Percentiles rank a stretch among this genome's conserved stretches.
Evolutionary conservation across 2,113 vertebrate genomes (phyloP).

Genomic region (Clarias batrachus): DNA sequence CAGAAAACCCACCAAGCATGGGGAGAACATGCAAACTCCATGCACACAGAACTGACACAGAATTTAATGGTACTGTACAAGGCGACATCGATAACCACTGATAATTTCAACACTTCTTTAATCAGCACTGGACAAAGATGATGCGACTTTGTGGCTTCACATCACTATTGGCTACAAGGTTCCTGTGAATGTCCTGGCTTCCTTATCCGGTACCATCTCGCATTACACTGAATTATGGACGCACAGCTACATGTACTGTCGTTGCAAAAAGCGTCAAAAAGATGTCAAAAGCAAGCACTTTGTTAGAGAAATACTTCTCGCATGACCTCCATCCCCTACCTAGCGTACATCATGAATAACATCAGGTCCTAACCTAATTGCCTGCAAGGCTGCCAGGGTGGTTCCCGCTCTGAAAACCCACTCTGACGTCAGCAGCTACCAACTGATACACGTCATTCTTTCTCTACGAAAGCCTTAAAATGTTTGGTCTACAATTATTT

Average conservation of each 20-base stretch:
- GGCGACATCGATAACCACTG: too few species aligned
- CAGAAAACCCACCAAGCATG: too few species aligned
- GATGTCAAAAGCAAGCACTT: not conserved
- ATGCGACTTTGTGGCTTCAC: conserved; percentile 38
- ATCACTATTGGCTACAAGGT: conserved; percentile 40
- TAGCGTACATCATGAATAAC: not conserved
- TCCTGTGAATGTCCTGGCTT: conserved; percentile 36
- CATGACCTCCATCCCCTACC: too few species aligned
- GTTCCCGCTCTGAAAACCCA: not conserved
- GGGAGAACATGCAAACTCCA: too few species aligned
- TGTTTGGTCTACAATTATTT: not conserved
- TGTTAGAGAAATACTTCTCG: not conserved
- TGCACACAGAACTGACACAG: too few species aligned
- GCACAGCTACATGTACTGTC: not conserved
- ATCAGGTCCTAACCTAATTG: not conserved
- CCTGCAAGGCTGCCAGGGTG: not conserved
- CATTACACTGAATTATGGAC: not conserved
- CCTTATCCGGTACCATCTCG: too few species aligned
- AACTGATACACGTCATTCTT: not conserved
- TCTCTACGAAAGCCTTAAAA: not conserved
- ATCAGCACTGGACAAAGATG: conserved; percentile 32
- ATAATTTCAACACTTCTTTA: conserved; percentile 43
- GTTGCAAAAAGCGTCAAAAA: conserved; percentile 2
- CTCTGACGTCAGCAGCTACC: not conserved
- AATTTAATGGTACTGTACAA: too few species aligned